Evolutionary conservation across 2,888 invertebrate species (phyloP).

Genomic region (Thalpophila matura): DNA sequence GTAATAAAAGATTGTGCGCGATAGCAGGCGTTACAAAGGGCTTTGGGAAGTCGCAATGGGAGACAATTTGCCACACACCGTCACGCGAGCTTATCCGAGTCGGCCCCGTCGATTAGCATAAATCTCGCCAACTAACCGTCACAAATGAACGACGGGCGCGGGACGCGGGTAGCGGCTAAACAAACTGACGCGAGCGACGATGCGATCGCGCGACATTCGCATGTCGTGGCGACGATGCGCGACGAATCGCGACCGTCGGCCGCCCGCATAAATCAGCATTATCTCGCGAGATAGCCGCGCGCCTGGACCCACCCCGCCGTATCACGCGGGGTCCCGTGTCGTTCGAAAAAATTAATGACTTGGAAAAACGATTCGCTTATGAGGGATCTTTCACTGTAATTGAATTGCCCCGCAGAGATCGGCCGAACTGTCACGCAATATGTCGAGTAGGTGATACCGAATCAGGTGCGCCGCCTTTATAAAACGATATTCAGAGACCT

Average conservation of each 20-base stretch:
- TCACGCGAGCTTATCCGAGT: slow-evolving; percentile 88
- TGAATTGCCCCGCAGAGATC: slow-evolving; percentile 89
- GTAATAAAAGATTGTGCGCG: slow-evolving; percentile 75
- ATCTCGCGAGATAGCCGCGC: slow-evolving; percentile 90
- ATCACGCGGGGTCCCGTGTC: slow-evolving; percentile 88
- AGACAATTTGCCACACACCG: slow-evolving; percentile 89
- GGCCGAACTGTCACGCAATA: slow-evolving; percentile 81
- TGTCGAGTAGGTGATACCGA: slow-evolving; percentile 73
- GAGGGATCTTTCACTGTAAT: slow-evolving; percentile 91
- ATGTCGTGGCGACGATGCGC: slow-evolving; percentile 83
- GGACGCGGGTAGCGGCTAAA: slow-evolving; percentile 72
- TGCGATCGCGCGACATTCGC: slow-evolving; percentile 79
- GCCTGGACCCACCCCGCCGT: slow-evolving; percentile 86
- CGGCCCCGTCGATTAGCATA: slow-evolving; percentile 90
- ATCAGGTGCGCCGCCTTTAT: slow-evolving; percentile 68
- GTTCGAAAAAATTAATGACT: slow-evolving; percentile 91
- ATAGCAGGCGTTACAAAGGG: slow-evolving; percentile 79
- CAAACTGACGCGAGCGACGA: slow-evolving; percentile 79
- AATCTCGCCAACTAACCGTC: slow-evolving; percentile 90
- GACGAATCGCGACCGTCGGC: slow-evolving; percentile 89
- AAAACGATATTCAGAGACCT: neutral
- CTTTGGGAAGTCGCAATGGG: slow-evolving; percentile 83
- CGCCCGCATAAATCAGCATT: slow-evolving; percentile 90
- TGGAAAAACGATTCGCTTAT: slow-evolving; percentile 91
- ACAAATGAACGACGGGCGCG: slow-evolving; percentile 83